Evolutionary conservation across 2,113 vertebrate genomes (phyloP), one percentile per base, ranked within the genome.

Genomic region (Delphinapterus leucas): DNA sequence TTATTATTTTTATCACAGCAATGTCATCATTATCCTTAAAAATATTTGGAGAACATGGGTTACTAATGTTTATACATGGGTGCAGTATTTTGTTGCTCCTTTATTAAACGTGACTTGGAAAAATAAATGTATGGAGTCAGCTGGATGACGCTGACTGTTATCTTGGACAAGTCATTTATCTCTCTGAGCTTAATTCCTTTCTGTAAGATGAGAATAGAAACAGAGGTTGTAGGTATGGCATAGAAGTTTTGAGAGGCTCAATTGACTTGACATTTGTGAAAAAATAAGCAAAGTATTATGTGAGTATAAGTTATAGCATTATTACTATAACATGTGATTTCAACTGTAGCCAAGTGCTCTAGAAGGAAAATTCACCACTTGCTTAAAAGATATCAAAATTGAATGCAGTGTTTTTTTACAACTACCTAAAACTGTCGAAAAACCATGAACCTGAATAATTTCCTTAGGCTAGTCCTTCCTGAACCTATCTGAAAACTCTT

Each of bases 191-290:
- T 84, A n/a, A 13, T 71, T 94, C 28, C 91, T 76, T 89, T 61
- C 28, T 90, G 3, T 67, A 90, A 87, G 94, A 89, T 41, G 23
- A 93, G 85, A 89, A 83, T 25, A 79, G 70, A 92, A 81, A 83
- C 38, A 82, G 55, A 90, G 60, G 33, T 77, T 14, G 20, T 31
- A 92, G 31, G 2, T 53, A 68, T 41, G 65, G 33, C 49, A 36
- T 2, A 36, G 70, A 85, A 47, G 28, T 83, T 94, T 63, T 84
- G 26, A 53, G 36, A 79, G 23, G 41, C 33, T 80, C 77, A 28
- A 14, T 25, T 70, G 63, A 63, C 8, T 44, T 44, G 47, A 80
- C 33, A 92, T 61, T 93, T 91, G 33, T 68, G 25, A 68, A 92
- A 73, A 44, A 63, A 79, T 81, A 49, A 68, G 58, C 14, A 38